phyloP scores from a whole-genome alignment of 2,113 vertebrate genomes.

The Perca schrenkii region DNA sequence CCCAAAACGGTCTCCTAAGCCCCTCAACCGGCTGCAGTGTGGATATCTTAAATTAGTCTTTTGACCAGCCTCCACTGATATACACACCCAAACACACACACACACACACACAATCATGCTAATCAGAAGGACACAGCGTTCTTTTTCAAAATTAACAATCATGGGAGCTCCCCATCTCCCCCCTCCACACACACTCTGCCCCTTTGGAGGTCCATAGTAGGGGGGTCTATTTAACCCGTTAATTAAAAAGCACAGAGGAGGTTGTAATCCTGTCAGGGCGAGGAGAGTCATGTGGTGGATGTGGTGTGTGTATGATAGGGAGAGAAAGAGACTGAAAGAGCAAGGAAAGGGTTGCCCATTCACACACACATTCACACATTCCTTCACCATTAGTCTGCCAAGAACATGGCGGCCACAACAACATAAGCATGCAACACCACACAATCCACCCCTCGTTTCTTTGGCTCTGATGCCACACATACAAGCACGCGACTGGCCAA shows the following conservation, averaged over 20 bases:
- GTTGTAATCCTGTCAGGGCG: conserved; percentile 82
- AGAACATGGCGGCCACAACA: conserved; percentile 37
- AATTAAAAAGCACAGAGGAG: conserved; percentile 81
- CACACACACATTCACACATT: conserved; percentile 44
- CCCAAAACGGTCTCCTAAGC: too few relatives aligned
- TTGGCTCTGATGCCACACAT: conserved; percentile 4
- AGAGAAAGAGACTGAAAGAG: neutral
- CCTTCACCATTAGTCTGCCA: conserved; percentile 34
- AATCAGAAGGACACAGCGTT: conserved; percentile 69
- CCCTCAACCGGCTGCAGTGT: conserved; percentile 20
- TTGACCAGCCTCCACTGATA: conserved; percentile 43
- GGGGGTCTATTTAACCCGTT: conserved; percentile 84
- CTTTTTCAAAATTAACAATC: conserved; percentile 75
- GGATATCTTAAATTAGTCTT: conserved; percentile 64
- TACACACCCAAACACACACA: conserved; percentile 13
- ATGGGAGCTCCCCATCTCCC: conserved; percentile 58
- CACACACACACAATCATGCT: conserved; percentile 41
- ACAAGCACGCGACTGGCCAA: neutral
- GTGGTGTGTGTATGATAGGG: conserved; percentile 15
- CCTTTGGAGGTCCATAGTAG: conserved; percentile 66
- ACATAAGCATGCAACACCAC: neutral
- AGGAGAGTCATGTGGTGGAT: conserved; percentile 48
- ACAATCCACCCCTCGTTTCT: neutral
- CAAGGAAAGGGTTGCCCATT: conserved; percentile 32
- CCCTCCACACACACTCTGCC: conserved; percentile 43